phyloP scores from a whole-genome alignment of 2,113 vertebrate genomes.

The Globicephala melas region DNA sequence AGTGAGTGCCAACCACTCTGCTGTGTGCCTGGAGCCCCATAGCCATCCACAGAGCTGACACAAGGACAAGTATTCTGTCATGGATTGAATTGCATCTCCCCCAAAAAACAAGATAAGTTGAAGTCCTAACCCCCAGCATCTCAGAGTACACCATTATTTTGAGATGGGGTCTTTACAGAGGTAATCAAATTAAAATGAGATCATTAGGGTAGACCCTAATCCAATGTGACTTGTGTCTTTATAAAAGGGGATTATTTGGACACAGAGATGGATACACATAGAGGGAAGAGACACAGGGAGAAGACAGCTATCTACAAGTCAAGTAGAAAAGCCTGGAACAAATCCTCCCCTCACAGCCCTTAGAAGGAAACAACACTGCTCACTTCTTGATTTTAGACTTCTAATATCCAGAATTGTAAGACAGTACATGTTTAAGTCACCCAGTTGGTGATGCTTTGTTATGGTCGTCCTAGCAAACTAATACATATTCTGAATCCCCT shows the following conservation, averaged over 20 bases:
- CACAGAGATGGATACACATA: neutral
- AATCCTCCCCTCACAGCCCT: neutral
- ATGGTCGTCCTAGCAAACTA: neutral
- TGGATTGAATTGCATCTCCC: neutral
- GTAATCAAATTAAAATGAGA: neutral
- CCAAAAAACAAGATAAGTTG: neutral
- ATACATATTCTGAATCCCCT: neutral
- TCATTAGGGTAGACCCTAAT: neutral
- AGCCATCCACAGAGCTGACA: neutral
- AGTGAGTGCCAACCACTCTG: neutral
- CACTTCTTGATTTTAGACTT: neutral
- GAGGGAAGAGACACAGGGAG: neutral
- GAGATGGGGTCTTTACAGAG: neutral
- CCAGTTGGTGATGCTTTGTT: neutral
- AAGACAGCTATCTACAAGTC: neutral
- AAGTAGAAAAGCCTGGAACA: neutral
- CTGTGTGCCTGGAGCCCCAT: neutral
- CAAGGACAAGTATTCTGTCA: neutral
- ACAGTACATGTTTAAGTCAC: neutral
- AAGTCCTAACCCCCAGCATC: neutral
- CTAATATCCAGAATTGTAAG: neutral
- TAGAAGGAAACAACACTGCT: neutral
- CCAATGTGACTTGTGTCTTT: neutral
- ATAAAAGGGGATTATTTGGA: neutral
- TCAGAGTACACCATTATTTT: neutral